A percentile compares a stretch with the other conserved stretches of the same genome.
phyloP scores from a whole-genome alignment of 2,797 vertebrate genomes.

The Catostomus latipinnis region DNA sequence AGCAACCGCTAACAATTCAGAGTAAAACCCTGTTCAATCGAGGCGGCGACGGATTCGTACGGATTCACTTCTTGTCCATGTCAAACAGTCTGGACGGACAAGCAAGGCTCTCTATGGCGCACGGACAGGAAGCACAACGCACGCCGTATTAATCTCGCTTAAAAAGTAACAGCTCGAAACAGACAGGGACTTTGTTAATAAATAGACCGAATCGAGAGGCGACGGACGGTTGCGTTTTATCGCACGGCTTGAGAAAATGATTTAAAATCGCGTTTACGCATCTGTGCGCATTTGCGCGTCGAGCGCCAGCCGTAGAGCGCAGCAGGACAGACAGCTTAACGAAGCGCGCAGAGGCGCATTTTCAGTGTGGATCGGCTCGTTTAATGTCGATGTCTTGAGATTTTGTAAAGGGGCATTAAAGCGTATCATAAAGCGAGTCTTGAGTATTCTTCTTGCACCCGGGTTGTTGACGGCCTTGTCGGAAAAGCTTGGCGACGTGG shows the following conservation, averaged over 20 bases:
- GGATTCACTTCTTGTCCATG: conserved; percentile 15
- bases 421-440: conserved; percentile 4
- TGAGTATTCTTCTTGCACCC: neutral
- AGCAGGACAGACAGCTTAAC: neutral
- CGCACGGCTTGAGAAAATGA: conserved; percentile 61
- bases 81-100: conserved; percentile 34
- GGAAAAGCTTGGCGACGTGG: conserved; percentile 70
- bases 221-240: conserved; percentile 62
- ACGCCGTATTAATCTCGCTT: conserved; percentile 37
- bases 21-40: conserved; percentile 49
- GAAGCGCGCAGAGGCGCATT: neutral
- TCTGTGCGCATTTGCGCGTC: neutral
- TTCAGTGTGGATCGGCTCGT: neutral
- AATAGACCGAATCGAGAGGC: conserved; percentile 73
- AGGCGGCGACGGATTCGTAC: conserved; percentile 38
- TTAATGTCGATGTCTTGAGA: neutral
- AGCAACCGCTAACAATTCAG: conserved; percentile 58
- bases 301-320: neutral
- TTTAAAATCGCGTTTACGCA: conserved; percentile 17
- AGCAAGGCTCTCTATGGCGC: conserved; percentile 22
- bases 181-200: conserved; percentile 69
- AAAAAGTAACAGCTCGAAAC: conserved; percentile 52
- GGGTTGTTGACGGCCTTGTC: conserved; percentile 66
- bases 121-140: conserved; percentile 36
- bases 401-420: neutral